Evolutionary conservation across 1,140 invertebrate genomes (phyloP), one percentile per base, ranked within the genome.

Genomic region (Phymastichus coffea): DNA sequence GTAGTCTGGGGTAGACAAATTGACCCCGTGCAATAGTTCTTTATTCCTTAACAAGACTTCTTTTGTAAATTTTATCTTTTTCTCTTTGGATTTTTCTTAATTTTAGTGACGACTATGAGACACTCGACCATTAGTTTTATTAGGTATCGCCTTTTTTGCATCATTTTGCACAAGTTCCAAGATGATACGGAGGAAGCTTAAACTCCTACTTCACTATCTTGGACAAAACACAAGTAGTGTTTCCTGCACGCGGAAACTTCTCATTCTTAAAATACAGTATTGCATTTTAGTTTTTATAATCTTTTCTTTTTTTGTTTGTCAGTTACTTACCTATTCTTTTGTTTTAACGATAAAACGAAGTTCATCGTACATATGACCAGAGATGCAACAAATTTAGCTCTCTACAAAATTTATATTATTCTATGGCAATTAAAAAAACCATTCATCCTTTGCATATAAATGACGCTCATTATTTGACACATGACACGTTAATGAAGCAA

Each of bases 381-480:
- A 57, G 35, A 57, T 41, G 37, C 37, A 57, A 30, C 20, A 10
- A 57, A 15, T 41, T 49, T 23, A 57, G 46, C 46, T 57, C 46
- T 57, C 25, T 57, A 57, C 10, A 48, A 56, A 48, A 25, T 47
- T 9, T 25, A 17, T 14, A 41, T 49, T 48, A 30, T 57, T 57
- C 14, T 49, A 10, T 26, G 26, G 14, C 30, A 14, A 41, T 33
- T 26, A 49, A 8, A 44, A 17, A 33, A 58, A 49, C 38, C 37
- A 58, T 51, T 17, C 33, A 51, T 43, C 40, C 67, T 63, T 60
- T 28, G 57, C 47, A 64, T 52, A 17, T 19, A 14, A 26, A 26
- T 30, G n/a, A 38, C 9, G 28, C 20, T 26, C 25, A 46, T 38
- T 37, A 47, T 67, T 70, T 67, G 61, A 66, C 63, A 51, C 37